These are phyloP conservation scores for Aethes cnicana DNA, from an alignment of 2,888 invertebrate species.

Conservation along the genomic window DNA sequence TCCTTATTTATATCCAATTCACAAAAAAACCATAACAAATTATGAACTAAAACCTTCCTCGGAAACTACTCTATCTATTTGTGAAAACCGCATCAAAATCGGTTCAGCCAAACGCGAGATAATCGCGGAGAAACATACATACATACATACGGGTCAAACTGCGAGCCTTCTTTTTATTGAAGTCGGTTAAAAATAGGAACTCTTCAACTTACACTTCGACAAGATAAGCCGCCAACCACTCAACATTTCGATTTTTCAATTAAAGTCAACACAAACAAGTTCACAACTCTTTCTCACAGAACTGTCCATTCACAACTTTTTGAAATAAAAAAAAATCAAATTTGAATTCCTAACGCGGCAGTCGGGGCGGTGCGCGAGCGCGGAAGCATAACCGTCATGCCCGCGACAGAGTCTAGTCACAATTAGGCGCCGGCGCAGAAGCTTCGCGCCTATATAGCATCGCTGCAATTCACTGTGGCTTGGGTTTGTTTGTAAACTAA, in stretches of 20 bases:
- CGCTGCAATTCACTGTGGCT: too few relatives aligned
- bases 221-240: constrained; percentile 71
- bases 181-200: background rate
- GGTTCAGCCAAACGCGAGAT: too few relatives aligned
- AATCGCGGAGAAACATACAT: too few relatives aligned
- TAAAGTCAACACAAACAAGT: constrained; percentile 2
- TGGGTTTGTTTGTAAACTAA: constrained; percentile 37
- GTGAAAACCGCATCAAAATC: too few relatives aligned
- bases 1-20: too few relatives aligned
- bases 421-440: constrained; percentile 66
- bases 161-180: background rate
- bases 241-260: constrained; percentile 57
- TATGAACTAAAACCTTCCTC: too few relatives aligned
- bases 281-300: constrained; percentile 11
- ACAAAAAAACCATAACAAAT: too few relatives aligned
- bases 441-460: constrained; percentile 64
- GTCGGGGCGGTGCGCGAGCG: constrained; percentile 2
- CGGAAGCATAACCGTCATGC: constrained; percentile 43
- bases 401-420: constrained; percentile 41
- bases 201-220: constrained; percentile 65
- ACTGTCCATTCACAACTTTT: constrained; percentile 17
- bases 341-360: constrained; percentile 8
- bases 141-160: too few relatives aligned
- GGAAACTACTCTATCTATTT: too few relatives aligned
- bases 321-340: constrained; percentile 1